A percentile compares a stretch with the other conserved stretches of the same genome.
These are phyloP conservation scores for Leptodirus hochenwartii DNA, from an alignment of 2,888 invertebrate species.

Conservation along the genomic window DNA sequence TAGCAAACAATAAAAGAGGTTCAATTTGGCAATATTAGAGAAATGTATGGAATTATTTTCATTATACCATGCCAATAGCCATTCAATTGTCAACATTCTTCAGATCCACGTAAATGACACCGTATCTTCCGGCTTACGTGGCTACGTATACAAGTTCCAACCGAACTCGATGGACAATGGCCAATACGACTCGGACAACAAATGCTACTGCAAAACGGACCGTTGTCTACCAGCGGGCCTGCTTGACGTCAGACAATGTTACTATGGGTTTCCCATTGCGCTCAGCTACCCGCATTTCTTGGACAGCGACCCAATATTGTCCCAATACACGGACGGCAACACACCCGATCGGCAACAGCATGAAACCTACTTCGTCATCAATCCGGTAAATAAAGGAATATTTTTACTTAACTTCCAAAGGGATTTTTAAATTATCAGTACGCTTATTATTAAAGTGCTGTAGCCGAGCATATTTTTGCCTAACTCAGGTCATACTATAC, in stretches of 20 bases:
- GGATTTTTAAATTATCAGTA: neutral
- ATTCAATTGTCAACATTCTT: conserved; percentile 6
- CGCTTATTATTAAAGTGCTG: too few species aligned
- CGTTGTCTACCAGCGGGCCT: conserved; percentile 56
- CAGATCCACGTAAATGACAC: conserved; percentile 45
- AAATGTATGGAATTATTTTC: too few species aligned
- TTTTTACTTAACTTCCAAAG: neutral
- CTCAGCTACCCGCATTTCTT: conserved; percentile 79
- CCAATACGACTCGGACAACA: conserved; percentile 46
- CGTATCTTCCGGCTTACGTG: conserved; percentile 38
- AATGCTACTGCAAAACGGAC: conserved; percentile 64
- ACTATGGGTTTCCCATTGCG: conserved; percentile 81
- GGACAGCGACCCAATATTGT: conserved; percentile 45
- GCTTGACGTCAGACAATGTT: conserved; percentile 70
- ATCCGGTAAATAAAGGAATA: conserved; percentile 42
- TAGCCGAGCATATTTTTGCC: too few species aligned
- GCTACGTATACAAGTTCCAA: conserved; percentile 56
- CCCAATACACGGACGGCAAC: conserved; percentile 41
- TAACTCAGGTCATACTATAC: too few species aligned
- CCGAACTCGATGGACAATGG: conserved; percentile 67
- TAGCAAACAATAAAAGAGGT: too few species aligned
- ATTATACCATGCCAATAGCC: too few species aligned
- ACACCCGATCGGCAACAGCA: conserved; percentile 44
- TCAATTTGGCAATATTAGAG: too few species aligned
- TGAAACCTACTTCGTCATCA: conserved; percentile 52